Evolutionary conservation across 2,797 vertebrate species (phyloP), one percentile per base, ranked within the genome.

Genomic region (Smutsia gigantea): DNA sequence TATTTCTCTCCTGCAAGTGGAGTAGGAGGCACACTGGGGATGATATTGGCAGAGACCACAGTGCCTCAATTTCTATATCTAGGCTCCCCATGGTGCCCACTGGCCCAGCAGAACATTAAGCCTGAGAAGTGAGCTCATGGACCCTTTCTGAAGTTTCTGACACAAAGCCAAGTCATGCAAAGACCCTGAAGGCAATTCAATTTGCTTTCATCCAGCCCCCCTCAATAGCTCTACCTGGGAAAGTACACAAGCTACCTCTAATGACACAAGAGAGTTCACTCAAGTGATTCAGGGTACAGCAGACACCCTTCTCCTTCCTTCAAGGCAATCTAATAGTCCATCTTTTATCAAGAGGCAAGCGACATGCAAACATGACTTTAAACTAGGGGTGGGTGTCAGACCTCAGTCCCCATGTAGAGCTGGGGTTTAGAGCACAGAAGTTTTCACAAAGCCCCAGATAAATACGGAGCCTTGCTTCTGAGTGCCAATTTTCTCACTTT

Each of bases 1-100:
- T 94, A 68, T 97, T 96, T 98, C 95, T 98, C 97, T 59, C 63
- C 15, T 31, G 66, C 4, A 46, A 92, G 79, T 19, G 64, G 57
- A 86, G 64, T 13, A 31, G 74, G 72, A 72, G 64, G 71, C 0
- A 6, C 63, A 37, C 68, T 0, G 3, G 78, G 94, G 94, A 87
- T 0, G 0, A 25, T 39, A 57, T 2, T 69, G 83, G 89, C 74
- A 74, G 91, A 63, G 66, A 63, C 21, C n/a, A 66, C 29, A 46
- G 81, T 46, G 57, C 78, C 94, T 95, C 68, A 9, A 0, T 74
- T 95, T 95, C 92, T 69, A 2, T 55, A 27, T 68, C 37, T 85
- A 85, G 63, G 88, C n/a, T 93, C 27, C 68, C 46, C 2, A 0
- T 9, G 72, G 82, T 71, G 85, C 68, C 39, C 18, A 71, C 34